phyloP scores from a whole-genome alignment of 2,888 invertebrate genomes.

The Diabrotica balteata region DNA sequence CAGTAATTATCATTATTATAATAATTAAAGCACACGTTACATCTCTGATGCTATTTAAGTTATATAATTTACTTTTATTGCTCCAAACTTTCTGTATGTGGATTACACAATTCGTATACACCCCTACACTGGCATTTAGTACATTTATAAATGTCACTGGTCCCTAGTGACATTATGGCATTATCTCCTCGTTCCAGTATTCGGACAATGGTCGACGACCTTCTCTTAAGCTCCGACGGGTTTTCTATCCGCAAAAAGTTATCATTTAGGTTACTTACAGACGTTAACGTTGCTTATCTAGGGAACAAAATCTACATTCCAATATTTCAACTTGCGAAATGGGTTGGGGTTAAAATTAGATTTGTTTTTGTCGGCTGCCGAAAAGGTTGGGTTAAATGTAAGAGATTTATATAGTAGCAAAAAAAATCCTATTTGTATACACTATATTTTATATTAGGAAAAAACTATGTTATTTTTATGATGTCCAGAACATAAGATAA shows the following conservation, averaged over 20 bases:
- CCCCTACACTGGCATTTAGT: conserved; percentile 32
- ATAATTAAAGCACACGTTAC: too few relatives aligned
- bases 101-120: too few relatives aligned
- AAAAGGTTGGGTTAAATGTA: too few relatives aligned
- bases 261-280: conserved; percentile 36
- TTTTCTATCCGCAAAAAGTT: conserved; percentile 46
- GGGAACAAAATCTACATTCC: conserved; percentile 14
- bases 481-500: too few relatives aligned
- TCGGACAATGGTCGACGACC: conserved; percentile 47
- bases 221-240: conserved; percentile 39
- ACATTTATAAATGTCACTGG: conserved; percentile 46
- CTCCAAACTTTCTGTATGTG: too few relatives aligned
- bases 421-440: too few relatives aligned
- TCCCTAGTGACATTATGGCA: conserved; percentile 32
- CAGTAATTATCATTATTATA: too few relatives aligned
- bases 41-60: too few relatives aligned
- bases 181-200: conserved; percentile 41
- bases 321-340: conserved; percentile 21
- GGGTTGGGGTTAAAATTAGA: conserved; percentile 12
- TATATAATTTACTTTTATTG: too few relatives aligned
- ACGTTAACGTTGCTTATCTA: conserved; percentile 25
- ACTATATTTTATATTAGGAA: too few relatives aligned
- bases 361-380: conserved; percentile 14
- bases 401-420: too few relatives aligned
- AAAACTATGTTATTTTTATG: too few relatives aligned